phyloP scores from a whole-genome alignment of 2,113 vertebrate genomes.

The Serilophus lunatus region DNA sequence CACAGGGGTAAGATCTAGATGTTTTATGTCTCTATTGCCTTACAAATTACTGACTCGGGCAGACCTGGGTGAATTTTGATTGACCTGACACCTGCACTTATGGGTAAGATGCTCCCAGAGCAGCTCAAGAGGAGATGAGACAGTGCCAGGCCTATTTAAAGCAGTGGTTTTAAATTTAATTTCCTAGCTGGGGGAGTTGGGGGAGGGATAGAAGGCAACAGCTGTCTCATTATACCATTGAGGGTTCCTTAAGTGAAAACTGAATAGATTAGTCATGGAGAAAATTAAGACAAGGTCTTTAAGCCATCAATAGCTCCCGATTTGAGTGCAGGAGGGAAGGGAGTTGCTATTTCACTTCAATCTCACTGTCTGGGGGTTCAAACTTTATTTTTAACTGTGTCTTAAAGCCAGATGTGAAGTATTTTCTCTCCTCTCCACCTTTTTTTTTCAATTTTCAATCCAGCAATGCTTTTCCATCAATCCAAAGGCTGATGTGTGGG shows the following conservation, averaged over 20 bases:
- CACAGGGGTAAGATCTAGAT: neutral
- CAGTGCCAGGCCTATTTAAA: slow-evolving; percentile 47
- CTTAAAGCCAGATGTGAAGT: slow-evolving; percentile 9
- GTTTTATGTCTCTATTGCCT: neutral
- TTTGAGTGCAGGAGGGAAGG: slow-evolving; percentile 13
- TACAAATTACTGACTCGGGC: neutral
- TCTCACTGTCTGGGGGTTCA: neutral
- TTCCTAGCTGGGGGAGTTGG: slow-evolving; percentile 18
- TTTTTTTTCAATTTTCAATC: neutral
- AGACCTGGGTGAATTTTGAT: neutral
- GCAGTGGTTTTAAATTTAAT: slow-evolving; percentile 57
- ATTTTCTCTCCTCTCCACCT: neutral
- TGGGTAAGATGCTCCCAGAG: neutral
- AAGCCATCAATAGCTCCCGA: slow-evolving; percentile 53
- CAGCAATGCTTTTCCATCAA: neutral
- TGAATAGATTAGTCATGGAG: slow-evolving; percentile 65
- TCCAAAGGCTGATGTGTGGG: neutral
- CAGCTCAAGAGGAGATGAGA: slow-evolving; percentile 33
- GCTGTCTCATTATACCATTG: slow-evolving; percentile 58
- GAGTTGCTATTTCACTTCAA: slow-evolving; percentile 8
- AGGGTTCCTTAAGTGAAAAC: slow-evolving; percentile 55
- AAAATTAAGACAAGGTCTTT: slow-evolving; percentile 64
- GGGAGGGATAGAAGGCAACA: slow-evolving; percentile 42
- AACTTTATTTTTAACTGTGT: slow-evolving; percentile 36
- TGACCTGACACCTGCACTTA: slow-evolving; percentile 51